Base-by-base conservation (phyloP, 2,797 vertebrate genomes). In the Balearica regulorum region DNA sequence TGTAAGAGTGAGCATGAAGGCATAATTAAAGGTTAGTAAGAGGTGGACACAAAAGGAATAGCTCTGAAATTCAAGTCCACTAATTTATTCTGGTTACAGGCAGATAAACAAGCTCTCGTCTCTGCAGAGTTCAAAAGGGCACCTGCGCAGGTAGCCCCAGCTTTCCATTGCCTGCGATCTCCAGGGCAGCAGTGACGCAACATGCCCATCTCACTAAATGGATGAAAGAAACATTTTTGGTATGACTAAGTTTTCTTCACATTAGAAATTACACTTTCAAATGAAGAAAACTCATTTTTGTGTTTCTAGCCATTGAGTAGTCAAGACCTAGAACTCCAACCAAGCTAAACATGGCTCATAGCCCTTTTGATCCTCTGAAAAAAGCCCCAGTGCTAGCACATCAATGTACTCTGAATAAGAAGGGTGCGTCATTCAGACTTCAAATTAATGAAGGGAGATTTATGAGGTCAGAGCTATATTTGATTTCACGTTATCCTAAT, bases 21-120 rank as follows among this genome's bases (percentile, higher is more conserved):
- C 69, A 21, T 95, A 95, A 97, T 96, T 96, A 82, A 95, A 81
- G 92, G 94, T 90, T 92, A 94, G 81, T 33, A 66, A 37, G 91
- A 92, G 91, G 54, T 86, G 75, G 80, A 71, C 84, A 80, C 70
- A 66, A 53, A 89, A 97, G 87, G 72, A 94, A 33, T 10, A 69
- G 69, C 78, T 79, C 58, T 92, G 93, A 94, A 93, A 91, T 90
- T 20, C 49, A 93, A 95, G 70, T 41, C 78, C 65, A 15, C 39
- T 87, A 77, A 88, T 76, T 93, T 77, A 44, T 21, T 95, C 77
- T n/a, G 70, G 33, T 66, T 78, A 10, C 11, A 66, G 76, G 43
- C 31, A 89, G 60, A 60, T 41, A 91, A 90, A 89, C 43, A 61
- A 60, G 65, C 51, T 46, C 35, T 89, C 44, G 37, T 46, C 46